Base-by-base conservation (phyloP, 2,113 vertebrate genomes). In the Apteryx owenii region DNA sequence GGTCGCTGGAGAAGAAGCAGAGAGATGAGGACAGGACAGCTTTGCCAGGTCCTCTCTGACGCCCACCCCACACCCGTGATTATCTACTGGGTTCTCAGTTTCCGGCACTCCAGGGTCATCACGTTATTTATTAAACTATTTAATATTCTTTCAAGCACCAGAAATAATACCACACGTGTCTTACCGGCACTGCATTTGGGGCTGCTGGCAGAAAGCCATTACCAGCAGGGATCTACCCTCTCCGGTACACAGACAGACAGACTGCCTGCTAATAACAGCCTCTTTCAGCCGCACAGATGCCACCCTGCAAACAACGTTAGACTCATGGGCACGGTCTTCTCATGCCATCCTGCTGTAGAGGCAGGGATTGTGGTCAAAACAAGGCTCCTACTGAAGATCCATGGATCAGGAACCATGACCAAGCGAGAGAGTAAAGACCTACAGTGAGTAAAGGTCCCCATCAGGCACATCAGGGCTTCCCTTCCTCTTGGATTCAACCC, bases 161-260 rank as follows among this genome's bases (percentile, higher is more conserved):
- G 56, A 42, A 84, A 23, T 38, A 77, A 31, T 7, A 65, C 8
- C 0, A 1, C 38, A 33, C 0, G 0, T 62, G 20, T 25, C 58
- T 48, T 48, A 80, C 15, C 38, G 88, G 77, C 29, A 16, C 40
- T 33, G 18, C 23, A 69, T 54, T 26, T 42, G 25, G 26, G 7
- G 36, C 28, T 84, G 50, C 65, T 53, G 50, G 44, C 44, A 51
- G 54, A 73, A 81, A n/a, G n/a, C 23, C 44, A 11, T 4, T 76
- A 50, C 64, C 65, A 31, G 21, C 51, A 51, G 28, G 58, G 36
- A 65, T n/a, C 58, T 40, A 1, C 0, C 4, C 51, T 8, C 68
- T 38, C 62, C 76, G 42, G 26, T 11, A 54, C 3, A 0, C 53
- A 69, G 51, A 13, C 11, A 12, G 50, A 26, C 40, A 65, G 69